Evolutionary conservation across 1,140 invertebrate species (phyloP).

Genomic region (Bursaphelenchus mucronatus): DNA sequence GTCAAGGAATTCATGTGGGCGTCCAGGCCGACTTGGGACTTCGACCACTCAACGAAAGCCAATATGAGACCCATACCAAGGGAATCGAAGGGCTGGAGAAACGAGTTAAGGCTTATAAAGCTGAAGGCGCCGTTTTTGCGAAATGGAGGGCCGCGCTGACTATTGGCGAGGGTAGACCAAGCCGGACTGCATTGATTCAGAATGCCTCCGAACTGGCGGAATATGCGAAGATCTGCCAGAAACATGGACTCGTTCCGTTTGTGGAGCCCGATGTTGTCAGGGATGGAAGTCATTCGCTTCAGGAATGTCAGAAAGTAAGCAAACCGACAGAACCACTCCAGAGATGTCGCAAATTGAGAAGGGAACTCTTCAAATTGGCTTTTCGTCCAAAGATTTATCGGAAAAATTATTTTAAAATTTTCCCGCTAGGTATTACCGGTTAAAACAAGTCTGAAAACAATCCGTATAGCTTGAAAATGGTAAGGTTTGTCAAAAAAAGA

Average conservation of each 20-base stretch:
- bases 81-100: conserved; percentile 87
- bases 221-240: conserved; percentile 90
- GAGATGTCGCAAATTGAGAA: no score
- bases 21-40: conserved; percentile 66
- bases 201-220: conserved; percentile 89
- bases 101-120: conserved; percentile 90
- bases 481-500: no score
- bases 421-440: no score
- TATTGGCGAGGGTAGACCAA: conserved; percentile 81
- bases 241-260: conserved; percentile 90
- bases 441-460: no score
- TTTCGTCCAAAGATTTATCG: no score
- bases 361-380: no score
- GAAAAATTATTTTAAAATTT: no score
- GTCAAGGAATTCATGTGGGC: conserved; percentile 32
- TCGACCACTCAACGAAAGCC: conserved; percentile 69
- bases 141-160: conserved; percentile 96
- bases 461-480: no score
- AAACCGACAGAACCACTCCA: no score
- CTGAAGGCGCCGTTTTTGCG: conserved; percentile 82
- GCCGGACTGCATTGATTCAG: conserved; percentile 71
- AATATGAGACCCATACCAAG: conserved; percentile 90
- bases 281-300: conserved; percentile 84
- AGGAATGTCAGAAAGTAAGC: conserved; percentile 71
- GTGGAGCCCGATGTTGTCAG: conserved; percentile 82